Base-by-base conservation (phyloP, 2,113 vertebrate genomes). In the Rhabdornis inornatus region DNA sequence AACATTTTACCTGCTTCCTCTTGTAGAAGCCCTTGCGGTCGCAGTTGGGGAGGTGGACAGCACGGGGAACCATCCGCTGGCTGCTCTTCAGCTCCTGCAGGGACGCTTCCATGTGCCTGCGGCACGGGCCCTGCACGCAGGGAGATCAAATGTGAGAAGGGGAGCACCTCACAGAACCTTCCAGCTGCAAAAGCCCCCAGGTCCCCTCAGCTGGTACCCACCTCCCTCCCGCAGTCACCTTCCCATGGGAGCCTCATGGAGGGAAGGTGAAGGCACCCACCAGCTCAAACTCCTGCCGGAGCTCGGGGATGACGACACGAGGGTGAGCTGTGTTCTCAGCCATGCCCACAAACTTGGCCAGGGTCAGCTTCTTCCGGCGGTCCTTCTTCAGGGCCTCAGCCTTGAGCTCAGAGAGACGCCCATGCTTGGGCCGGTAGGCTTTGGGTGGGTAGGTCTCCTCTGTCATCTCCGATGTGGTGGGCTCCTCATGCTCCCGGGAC, bases 21-120 rank as follows among this genome's bases (percentile, higher is more conserved):
- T 99, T 99, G 98, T 99, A 99, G 98, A 99, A 99, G 45, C 99
- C 99, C 94, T 99, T 99, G 81, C 98, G 98, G 98, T 99, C 99
- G 4, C 99, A 99, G 98, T 99, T 99, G 92, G 99, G 99, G 82
- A 99, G 98, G 88, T 99, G 99, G 90, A 99, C 98, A 1, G 99
- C 98, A 0, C 99, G 98, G 40, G 99, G 98, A 83, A 99, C 99
- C 91, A 99, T 98, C 52, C 98, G 98, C 15, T 98, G 98, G 61
- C 99, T 99, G 82, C 99, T 98, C 96, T 99, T 99, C 97, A 99
- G 98, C 83, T 98, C 98, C 97, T 99, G 99, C 96, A 99, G 98
- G 53, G 99, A 99, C 0, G 99, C 98, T 25, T 99, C 99, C 98
- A 99, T 98, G 95, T 99, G 99, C 94, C 99, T 98, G 92, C 99